Conservation (phyloP, 2,797 vertebrate species). For the Sebastes alutus region DNA sequence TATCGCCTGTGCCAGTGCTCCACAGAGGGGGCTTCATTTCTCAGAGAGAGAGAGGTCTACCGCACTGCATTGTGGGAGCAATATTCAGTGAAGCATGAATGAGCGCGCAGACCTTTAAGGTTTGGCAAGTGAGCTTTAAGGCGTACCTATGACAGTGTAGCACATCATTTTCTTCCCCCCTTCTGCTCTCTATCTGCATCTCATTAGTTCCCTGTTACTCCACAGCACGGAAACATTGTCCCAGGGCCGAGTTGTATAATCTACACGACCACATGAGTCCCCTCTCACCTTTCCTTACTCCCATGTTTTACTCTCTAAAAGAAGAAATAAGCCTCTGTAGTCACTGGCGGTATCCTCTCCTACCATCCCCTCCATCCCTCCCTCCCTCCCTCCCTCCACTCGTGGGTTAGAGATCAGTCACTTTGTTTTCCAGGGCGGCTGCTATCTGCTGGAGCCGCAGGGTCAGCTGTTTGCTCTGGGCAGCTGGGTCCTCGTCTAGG, state of each 20-base stretch:
- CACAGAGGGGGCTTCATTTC: slow-evolving; percentile 77
- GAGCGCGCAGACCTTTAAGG: slow-evolving; percentile 69
- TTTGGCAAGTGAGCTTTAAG: slow-evolving; percentile 82
- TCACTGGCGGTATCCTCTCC: slow-evolving; percentile 63
- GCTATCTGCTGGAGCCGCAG: slow-evolving; percentile 97
- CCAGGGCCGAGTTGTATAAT: slow-evolving; percentile 34
- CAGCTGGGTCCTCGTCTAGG: slow-evolving; percentile 94
- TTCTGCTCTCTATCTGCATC: slow-evolving; percentile 56
- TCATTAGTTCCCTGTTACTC: slow-evolving; percentile 56
- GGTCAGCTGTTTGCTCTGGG: slow-evolving; percentile 98
- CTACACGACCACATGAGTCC: slow-evolving; percentile 28
- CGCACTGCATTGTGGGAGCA: slow-evolving; percentile 68
- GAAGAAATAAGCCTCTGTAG: slow-evolving; percentile 74
- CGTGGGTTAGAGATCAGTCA: slow-evolving; percentile 93
- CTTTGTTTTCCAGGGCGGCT: slow-evolving; percentile 96
- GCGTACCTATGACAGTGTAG: slow-evolving; percentile 77
- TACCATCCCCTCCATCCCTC: slow-evolving; percentile 1
- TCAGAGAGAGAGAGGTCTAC: slow-evolving; percentile 41
- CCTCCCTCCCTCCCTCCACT: slow-evolving; percentile 17
- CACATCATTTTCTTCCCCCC: slow-evolving; percentile 58
- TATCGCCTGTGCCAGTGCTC: slow-evolving; percentile 79
- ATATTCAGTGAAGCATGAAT: slow-evolving; percentile 66
- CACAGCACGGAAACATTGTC: slow-evolving; percentile 41
- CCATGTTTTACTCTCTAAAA: slow-evolving; percentile 48
- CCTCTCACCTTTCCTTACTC: slow-evolving; percentile 51